Conservation (phyloP, 1,140 invertebrate species). For the Zaprionus ghesquierei region DNA sequence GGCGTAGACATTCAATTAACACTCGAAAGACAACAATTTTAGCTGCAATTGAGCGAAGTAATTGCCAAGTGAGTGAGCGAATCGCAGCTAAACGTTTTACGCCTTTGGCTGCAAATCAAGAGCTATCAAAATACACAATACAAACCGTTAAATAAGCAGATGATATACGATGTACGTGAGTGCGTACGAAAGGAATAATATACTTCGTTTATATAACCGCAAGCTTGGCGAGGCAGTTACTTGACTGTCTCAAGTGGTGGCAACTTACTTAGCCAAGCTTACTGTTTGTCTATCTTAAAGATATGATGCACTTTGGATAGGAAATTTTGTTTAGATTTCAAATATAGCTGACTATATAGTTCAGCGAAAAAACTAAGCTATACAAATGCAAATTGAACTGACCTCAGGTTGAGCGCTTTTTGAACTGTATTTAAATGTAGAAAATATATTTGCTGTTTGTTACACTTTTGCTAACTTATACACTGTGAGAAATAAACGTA, state of each 20-base stretch:
- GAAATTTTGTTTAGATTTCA: not conserved
- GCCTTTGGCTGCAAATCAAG: constrained; percentile 10
- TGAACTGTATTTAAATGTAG: not conserved
- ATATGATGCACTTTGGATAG: not conserved
- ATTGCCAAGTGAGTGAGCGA: constrained; percentile 6
- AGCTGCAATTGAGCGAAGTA: constrained; percentile 2
- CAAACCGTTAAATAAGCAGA: constrained; percentile 10
- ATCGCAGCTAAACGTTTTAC: constrained; percentile 2
- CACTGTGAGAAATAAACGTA: no score
- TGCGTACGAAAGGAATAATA: not conserved
- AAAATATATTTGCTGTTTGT: not conserved
- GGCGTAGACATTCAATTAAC: constrained; percentile 14
- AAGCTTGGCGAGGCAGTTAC: not conserved
- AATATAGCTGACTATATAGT: not conserved
- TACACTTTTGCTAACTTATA: not conserved
- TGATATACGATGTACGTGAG: not conserved
- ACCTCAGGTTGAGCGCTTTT: not conserved
- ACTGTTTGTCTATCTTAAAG: not conserved
- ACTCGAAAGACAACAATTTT: constrained; percentile 12
- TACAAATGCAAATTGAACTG: not conserved
- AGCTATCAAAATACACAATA: constrained; percentile 10
- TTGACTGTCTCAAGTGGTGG: not conserved
- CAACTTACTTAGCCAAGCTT: not conserved
- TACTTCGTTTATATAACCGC: not conserved
- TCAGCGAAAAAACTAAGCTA: not conserved